Base-by-base conservation (phyloP, 2,797 vertebrate genomes). In the Vipera latastei region DNA sequence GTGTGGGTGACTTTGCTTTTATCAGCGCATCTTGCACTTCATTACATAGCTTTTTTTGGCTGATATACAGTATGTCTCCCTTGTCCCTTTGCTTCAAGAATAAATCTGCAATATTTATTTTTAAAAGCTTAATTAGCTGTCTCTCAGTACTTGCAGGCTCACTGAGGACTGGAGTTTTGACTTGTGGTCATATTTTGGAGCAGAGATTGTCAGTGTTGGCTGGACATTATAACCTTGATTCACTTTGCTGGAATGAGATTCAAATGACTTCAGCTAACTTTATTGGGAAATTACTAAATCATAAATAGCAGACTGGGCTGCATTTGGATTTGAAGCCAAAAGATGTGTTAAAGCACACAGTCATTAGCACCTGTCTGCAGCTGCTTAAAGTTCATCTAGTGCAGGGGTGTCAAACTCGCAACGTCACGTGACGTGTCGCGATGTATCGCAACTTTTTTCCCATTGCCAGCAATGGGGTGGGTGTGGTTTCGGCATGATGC, bases 1-100 rank as follows among this genome's bases (percentile, higher is more conserved):
- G 0, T 57, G 83, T 51, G 61, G 3, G 25, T 0, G 22, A 1
- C 0, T 61, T 26, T 1, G 1, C n/a, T 28, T 16, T 0, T 53
- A 63, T 25, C 48, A 3, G 3, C 26, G 51, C 32, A 2, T 44
- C 20, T 12, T 61, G 14, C 0, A 3, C 6, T 55, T 44, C 0
- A 0, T 6, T 44, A 0, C 18, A 0, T 83, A 0, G 65, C 0
- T 86, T 56, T 89, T 51, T 38, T 22, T 0, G 2, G 38, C 28
- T 2, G 1, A 12, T 12, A 73, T 38, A 38, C 38, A 38, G 38
- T 0, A 0, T 2, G 44, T 26, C 2, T 88, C 22, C 59, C 59
- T 28, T 48, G 32, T 14, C 11, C 0, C 63, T 91, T 61, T 55
- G 4, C 16, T 25, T 56, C 38, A 32, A 4, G 16, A 88, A 61